A percentile compares a stretch with the other conserved stretches of the same genome.
These are phyloP conservation scores for Oryzias curvinotus DNA, from an alignment of 2,113 vertebrate species.

Conservation along the genomic window DNA sequence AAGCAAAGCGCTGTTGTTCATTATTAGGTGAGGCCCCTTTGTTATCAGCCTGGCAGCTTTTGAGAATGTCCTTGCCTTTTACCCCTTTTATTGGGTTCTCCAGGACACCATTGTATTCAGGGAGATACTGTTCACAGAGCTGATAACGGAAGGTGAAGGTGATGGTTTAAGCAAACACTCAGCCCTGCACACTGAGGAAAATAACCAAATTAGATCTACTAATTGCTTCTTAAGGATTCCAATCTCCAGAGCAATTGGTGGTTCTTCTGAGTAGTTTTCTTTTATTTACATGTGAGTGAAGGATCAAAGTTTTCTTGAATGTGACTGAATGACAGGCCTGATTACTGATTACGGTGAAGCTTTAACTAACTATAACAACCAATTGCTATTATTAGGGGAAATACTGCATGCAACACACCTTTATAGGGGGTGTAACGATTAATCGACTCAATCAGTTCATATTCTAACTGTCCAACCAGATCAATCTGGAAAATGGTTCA, in stretches of 20 bases:
- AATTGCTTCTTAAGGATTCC: conserved; percentile 61
- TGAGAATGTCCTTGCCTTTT: conserved; percentile 79
- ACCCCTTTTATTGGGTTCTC: conserved; percentile 78
- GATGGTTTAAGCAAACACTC: conserved; percentile 60
- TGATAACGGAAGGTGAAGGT: conserved; percentile 71
- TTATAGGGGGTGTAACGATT: not conserved
- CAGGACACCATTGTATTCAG: conserved; percentile 65
- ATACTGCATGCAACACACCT: conserved; percentile 36
- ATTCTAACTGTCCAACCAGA: no score
- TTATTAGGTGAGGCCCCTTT: conserved; percentile 78
- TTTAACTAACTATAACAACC: conserved; percentile 36
- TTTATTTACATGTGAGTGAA: conserved; percentile 38
- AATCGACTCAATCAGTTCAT: no score
- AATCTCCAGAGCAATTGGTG: conserved; percentile 27
- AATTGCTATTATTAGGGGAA: conserved; percentile 37
- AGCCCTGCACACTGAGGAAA: conserved; percentile 50
- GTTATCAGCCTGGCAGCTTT: conserved; percentile 74
- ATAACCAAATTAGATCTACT: conserved; percentile 65
- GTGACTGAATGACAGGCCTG: conserved; percentile 34
- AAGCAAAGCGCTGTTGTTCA: conserved; percentile 70
- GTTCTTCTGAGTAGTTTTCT: conserved; percentile 15
- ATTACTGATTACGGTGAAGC: conserved; percentile 17
- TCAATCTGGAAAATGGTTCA: no score
- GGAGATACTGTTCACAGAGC: conserved; percentile 72
- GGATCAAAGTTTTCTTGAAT: conserved; percentile 33